Base-by-base conservation (phyloP, 2,113 vertebrate species). In the Tragelaphus scriptus region DNA sequence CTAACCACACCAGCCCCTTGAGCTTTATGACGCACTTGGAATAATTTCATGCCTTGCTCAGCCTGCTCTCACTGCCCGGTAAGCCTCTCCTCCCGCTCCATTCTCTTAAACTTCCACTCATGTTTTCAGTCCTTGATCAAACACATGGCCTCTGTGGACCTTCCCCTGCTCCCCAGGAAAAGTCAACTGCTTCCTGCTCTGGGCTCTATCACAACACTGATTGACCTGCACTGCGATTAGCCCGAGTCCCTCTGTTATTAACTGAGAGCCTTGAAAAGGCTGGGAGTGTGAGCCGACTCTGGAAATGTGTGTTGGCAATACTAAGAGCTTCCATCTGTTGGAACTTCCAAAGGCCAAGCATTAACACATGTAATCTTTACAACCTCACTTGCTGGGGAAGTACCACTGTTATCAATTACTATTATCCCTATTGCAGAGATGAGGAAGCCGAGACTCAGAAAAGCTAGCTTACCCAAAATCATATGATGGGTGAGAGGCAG, bases 281-380 rank as follows among this genome's bases (percentile, higher is more conserved):
- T 88, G 65, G 56, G 58, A 79, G 85, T 92, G 75, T 55, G 56
- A 96, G 94, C 47, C 0, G 19, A 81, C 75, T 28, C 58, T 14
- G 51, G 92, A 92, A 91, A 88, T 10, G 59, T n/a, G 94, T 65
- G 59, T 81, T 26, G 32, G 90, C 68, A 79, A 95, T 89, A 68
- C 79, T 77, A 91, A 97, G n/a, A 23, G 96, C 59, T 89, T 68
- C 96, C 92, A 77, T 79, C 77, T 82, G 92, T 55, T 47, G 36
- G 87, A 58, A 63, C 94, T 91, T 82, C 77, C 92, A 26, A 68
- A 71, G 63, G 84, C 87, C 92, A 21, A 77, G 82, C 75, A 5
- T 40, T 75, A 71, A 71, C 77, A 79, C 47, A 1, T 12, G 56
- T 61, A 49, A 65, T 59, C 82, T 88, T 93, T 90, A 25, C 51